A percentile compares a stretch with the other conserved stretches of the same genome.
These are phyloP conservation scores for Pyxicephalus adspersus DNA, from an alignment of 2,113 vertebrate species.

Conservation along the genomic window DNA sequence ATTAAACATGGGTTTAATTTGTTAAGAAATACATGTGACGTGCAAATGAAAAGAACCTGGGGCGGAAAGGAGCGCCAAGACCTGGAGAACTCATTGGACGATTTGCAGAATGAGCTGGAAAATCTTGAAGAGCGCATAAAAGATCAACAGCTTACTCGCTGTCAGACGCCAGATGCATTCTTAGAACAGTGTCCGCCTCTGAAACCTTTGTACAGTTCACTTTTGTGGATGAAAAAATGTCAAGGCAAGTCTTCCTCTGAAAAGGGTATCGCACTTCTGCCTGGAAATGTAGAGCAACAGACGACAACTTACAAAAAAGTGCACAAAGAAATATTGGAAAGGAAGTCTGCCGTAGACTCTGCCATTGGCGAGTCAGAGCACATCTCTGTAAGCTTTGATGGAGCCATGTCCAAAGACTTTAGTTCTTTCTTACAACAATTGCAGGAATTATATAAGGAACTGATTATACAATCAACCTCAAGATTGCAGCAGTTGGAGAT, in stretches of 20 bases:
- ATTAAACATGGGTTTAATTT: conserved; percentile 68
- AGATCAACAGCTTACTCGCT: conserved; percentile 40
- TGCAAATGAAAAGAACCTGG: conserved; percentile 72
- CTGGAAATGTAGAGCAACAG: conserved; percentile 79
- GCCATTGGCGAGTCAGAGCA: conserved; percentile 74
- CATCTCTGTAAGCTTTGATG: conserved; percentile 67
- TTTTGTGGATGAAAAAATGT: conserved; percentile 78
- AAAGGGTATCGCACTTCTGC: conserved; percentile 77
- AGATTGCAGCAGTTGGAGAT: conserved; percentile 78
- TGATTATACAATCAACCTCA: conserved; percentile 72
- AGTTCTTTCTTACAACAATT: conserved; percentile 71
- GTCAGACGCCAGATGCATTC: conserved; percentile 61
- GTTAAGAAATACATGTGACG: conserved; percentile 72
- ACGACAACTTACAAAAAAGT: conserved; percentile 77
- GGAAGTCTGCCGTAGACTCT: conserved; percentile 70
- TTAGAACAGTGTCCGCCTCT: conserved; percentile 72
- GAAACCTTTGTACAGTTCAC: conserved; percentile 74
- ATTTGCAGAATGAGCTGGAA: conserved; percentile 72
- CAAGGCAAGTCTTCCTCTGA: conserved; percentile 68
- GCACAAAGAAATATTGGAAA: conserved; percentile 73
- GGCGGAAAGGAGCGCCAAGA: conserved; percentile 72
- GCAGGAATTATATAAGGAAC: conserved; percentile 75
- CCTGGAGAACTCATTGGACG: conserved; percentile 71
- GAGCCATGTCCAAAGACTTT: conserved; percentile 70
- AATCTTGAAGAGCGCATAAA: conserved; percentile 64